Base-by-base conservation (phyloP, 2,888 invertebrate genomes). In the Malacosoma neustria region DNA sequence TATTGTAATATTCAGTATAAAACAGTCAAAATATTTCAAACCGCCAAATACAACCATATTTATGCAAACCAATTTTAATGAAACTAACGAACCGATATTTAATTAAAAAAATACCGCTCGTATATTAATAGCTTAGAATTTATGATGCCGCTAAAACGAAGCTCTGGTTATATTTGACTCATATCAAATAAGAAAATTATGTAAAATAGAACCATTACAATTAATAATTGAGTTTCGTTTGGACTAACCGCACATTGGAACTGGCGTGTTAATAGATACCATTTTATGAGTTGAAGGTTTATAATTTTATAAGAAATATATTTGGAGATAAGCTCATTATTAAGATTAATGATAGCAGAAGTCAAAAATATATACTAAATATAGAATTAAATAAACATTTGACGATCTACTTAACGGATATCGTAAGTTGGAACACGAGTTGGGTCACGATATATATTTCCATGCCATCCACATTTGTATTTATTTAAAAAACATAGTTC, bases 171-270 rank as follows among this genome's bases (percentile, higher is more conserved):
- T 81, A 79, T 72, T 72, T 72, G 75, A 76, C 66, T 74, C 61
- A 67, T 70, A 66, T 66, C 63, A 76, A 76, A 81, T 81, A 77
- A 75, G 75, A 72, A 75, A 81, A 80, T 82, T 82, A 82, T 81
- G 82, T 79, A 74, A 80, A 81, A 69, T 53, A 57, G 56, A 48
- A 58, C 66, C 66, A 72, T 82, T 76, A 69, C 72, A 79, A 82
- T 81, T 79, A 81, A 76, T 81, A 79, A 80, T 81, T 76, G 58
- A 59, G 71, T 54, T 62, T 54, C 53, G 22, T 22, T 22, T 5
- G 9, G 9, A 22, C 22, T 22, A 22, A 7, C 9, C 22, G 22
- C 7, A 22, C 1, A 22, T 22, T 4, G 22, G 22, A 22, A 7
- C 6, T 7, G 22, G 9, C 6, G 22, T 22, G 22, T 22, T 22